Evolutionary conservation across 2,888 invertebrate species (phyloP).

Genomic region (Himalopsyche kuldschensis): DNA sequence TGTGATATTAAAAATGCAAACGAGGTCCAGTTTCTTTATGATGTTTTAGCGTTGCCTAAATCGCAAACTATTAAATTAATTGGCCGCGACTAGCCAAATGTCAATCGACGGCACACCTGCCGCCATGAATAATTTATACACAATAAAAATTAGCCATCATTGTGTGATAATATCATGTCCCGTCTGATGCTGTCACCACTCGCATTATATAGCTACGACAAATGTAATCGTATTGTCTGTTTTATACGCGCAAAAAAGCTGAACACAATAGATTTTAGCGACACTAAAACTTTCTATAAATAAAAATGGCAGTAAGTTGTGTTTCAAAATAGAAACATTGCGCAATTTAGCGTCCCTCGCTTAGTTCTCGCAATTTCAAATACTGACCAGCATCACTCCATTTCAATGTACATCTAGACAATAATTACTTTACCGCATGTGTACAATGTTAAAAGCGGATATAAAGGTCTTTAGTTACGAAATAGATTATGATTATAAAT

Average conservation of each 20-base stretch:
- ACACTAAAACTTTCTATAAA: background rate
- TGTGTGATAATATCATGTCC: background rate
- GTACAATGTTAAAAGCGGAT: no score
- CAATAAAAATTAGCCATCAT: background rate
- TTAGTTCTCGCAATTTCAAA: no score
- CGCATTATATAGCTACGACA: background rate
- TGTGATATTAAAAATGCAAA: background rate
- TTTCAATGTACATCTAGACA: no score
- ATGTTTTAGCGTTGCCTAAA: background rate
- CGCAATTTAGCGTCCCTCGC: no score
- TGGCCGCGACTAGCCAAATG: background rate
- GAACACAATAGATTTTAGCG: background rate
- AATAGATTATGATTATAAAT: no score
- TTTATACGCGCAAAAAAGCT: background rate
- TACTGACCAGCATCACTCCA: no score
- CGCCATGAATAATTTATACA: background rate
- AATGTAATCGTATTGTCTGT: background rate
- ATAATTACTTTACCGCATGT: no score
- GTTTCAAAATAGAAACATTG: no score
- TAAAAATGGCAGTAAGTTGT: background rate
- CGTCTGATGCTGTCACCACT: background rate
- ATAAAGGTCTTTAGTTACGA: no score
- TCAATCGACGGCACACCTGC: background rate
- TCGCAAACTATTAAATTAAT: background rate
- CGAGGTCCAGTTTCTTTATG: background rate